Percentiles rank a stretch among this genome's conserved stretches.
Evolutionary conservation across 2,113 vertebrate genomes (phyloP).

Genomic region (Laterallus jamaicensis): DNA sequence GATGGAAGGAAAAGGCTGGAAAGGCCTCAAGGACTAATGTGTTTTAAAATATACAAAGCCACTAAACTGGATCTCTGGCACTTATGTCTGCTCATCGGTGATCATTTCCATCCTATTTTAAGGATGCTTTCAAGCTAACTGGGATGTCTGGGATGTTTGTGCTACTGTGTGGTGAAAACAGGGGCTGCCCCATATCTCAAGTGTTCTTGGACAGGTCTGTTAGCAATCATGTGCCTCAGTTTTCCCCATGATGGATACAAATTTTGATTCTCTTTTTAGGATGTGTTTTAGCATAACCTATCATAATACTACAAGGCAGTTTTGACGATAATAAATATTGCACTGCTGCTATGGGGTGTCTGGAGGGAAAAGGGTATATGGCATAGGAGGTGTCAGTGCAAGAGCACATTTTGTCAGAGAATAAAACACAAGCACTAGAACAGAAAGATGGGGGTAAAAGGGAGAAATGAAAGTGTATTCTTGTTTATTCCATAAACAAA

Average conservation of each 20-base stretch:
- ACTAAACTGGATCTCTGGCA: not conserved
- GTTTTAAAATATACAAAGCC: not conserved
- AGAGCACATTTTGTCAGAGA: not conserved
- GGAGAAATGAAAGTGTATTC: not conserved
- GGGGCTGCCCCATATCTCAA: not conserved
- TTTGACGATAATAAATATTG: not conserved
- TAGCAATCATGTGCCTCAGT: not conserved
- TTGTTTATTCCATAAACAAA: slow-evolving; percentile 2
- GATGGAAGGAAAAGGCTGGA: not conserved
- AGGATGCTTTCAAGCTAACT: not conserved
- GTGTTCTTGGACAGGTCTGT: not conserved
- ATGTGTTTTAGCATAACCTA: not conserved
- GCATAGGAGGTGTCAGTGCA: not conserved
- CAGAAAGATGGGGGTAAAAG: not conserved
- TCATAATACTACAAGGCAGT: not conserved
- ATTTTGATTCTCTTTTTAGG: not conserved
- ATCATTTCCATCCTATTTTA: not conserved
- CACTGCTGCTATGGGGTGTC: not conserved
- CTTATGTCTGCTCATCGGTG: not conserved
- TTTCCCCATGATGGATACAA: not conserved
- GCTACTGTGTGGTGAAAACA: not conserved
- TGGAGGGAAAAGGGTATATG: not conserved
- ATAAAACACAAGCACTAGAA: not conserved
- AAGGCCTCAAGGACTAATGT: not conserved
- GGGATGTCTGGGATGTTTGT: not conserved